phyloP scores from a whole-genome alignment of 2,888 invertebrate species.

The Ormia ochracea region DNA sequence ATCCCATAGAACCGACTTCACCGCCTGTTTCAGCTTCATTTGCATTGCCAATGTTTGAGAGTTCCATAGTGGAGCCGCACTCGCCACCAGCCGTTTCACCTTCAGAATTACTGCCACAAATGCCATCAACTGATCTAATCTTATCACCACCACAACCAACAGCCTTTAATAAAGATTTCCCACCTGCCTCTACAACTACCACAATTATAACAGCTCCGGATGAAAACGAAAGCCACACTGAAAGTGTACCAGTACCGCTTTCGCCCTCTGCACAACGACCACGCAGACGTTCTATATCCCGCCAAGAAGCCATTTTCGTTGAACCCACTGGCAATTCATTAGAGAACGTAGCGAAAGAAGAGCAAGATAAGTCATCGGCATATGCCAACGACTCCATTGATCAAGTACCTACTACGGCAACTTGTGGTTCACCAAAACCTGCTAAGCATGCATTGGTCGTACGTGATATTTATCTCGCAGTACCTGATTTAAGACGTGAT shows the following conservation, averaged over 20 bases:
- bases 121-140: slow-evolving; percentile 64
- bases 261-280: slow-evolving; percentile 76
- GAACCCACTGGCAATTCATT: slow-evolving; percentile 84
- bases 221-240: slow-evolving; percentile 57
- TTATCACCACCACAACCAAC: slow-evolving; percentile 65
- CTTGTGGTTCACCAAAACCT: slow-evolving; percentile 70
- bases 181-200: slow-evolving; percentile 27
- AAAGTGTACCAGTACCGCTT: slow-evolving; percentile 66
- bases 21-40: slow-evolving; percentile 76
- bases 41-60: slow-evolving; percentile 72
- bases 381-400: slow-evolving; percentile 70
- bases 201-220: slow-evolving; percentile 31
- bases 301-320: slow-evolving; percentile 89
- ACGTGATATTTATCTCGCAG: slow-evolving; percentile 86
- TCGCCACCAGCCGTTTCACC: slow-evolving; percentile 68
- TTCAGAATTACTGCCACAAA: slow-evolving; percentile 64
- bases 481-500: slow-evolving; percentile 89
- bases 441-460: slow-evolving; percentile 77
- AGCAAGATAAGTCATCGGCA: slow-evolving; percentile 68
- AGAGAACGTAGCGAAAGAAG: slow-evolving; percentile 82
- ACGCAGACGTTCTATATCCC: slow-evolving; percentile 85
- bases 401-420: slow-evolving; percentile 76
- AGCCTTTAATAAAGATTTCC: slow-evolving; percentile 57
- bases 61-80: slow-evolving; percentile 71
- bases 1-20: slow-evolving; percentile 72